Conservation (phyloP, 1,140 invertebrate genomes). For the Bursaphelenchus mucronatus region DNA sequence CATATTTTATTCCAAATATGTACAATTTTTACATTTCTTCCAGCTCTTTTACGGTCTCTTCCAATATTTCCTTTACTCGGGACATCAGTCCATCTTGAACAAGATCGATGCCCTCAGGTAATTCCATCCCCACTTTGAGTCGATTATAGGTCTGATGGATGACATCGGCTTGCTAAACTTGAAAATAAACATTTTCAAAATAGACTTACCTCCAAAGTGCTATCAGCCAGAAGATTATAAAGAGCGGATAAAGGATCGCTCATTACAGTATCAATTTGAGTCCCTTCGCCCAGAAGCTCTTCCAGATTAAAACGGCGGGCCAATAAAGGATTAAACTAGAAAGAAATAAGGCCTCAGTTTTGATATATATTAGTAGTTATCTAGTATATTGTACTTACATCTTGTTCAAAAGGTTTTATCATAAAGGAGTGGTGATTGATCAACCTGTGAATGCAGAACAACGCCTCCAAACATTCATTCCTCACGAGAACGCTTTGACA, state of each 20-base stretch:
- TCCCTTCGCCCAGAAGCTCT: slow-evolving; percentile 3
- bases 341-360: background rate
- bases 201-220: slow-evolving; percentile 11
- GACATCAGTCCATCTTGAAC: slow-evolving; percentile 6
- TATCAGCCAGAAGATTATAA: background rate
- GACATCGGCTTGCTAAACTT: slow-evolving; percentile 16
- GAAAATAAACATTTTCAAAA: background rate
- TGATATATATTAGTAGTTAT: background rate
- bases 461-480: slow-evolving; percentile 30
- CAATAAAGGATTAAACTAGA: slow-evolving; percentile 32
- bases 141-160: background rate
- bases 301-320: slow-evolving; percentile 26
- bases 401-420: slow-evolving; percentile 30
- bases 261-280: background rate
- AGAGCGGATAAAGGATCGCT: background rate
- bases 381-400: slow-evolving; percentile 13
- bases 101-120: background rate
- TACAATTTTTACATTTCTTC: too few relatives aligned
- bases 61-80: background rate
- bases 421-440: slow-evolving; percentile 30
- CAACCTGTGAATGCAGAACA: slow-evolving; percentile 31
- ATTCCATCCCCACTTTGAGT: background rate
- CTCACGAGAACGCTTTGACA: slow-evolving; percentile 23
- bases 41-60: slow-evolving; percentile 4
- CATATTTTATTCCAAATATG: too few relatives aligned